Base-by-base conservation (phyloP, 1,140 invertebrate species). In the Acromyrmex charruanus region DNA sequence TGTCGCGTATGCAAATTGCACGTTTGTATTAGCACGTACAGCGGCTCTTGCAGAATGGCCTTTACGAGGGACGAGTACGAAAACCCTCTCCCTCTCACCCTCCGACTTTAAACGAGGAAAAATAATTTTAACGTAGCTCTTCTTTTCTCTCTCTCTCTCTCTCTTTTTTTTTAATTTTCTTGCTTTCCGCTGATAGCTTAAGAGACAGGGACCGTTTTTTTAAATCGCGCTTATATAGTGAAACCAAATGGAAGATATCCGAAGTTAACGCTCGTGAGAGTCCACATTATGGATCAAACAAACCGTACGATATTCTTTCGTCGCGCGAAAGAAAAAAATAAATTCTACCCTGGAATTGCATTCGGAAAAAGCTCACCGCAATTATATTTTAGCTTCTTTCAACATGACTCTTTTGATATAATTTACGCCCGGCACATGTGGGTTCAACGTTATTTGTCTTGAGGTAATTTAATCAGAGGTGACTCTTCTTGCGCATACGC, bases 1-100 rank as follows among this genome's bases (percentile, higher is more conserved):
- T 72, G 87, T 79, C 87, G 84, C 87, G 84, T 80, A 86, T 79
- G 87, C 87, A 88, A 88, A 88, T 87, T 86, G 80, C 80, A 61
- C 71, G 80, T 74, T 75, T 84, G 69, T 75, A 80, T 39, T 31
- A 28, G 66, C 74, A 85, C 72, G 71, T 86, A 86, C 82, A 12
- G 44, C 31, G 31, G 69, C 74, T 49, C 66, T 80, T 28, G 55
- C 65, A 58, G 49, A 63, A 88, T 69, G 51, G 55, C 65, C 51
- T 81, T 71, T 71, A 58, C 44, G 58, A 69, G 58, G 12, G 35
- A 61, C 84, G 51, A 51, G 66, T 10, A 44, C 39, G 21, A 55
- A 81, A 81, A 81, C 49, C 28, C 69, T 65, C 74, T 5, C n/a
- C 58, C 74, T 44, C 69, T 65, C 74, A 10, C n/a, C 58, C 74